These are phyloP conservation scores for Oeneis ivallda DNA, from an alignment of 2,888 invertebrate species.

Conservation along the genomic window DNA sequence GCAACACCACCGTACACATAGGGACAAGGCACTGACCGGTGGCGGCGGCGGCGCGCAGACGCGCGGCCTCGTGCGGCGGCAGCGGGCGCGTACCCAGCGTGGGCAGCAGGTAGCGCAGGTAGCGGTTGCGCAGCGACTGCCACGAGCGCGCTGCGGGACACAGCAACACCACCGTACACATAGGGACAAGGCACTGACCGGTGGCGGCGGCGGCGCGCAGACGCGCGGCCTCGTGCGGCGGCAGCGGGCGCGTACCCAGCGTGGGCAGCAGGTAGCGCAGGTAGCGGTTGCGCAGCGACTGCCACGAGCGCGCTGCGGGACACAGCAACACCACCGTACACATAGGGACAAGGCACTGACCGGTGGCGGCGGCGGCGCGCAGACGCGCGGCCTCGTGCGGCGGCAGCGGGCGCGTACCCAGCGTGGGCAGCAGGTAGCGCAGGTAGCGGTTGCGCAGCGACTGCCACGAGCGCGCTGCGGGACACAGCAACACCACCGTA, in stretches of 20 bases:
- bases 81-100: conserved; percentile 48
- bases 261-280: conserved; percentile 67
- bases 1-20: too few species aligned
- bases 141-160: conserved; percentile 62
- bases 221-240: conserved; percentile 49
- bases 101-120: conserved; percentile 70
- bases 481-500: too few species aligned
- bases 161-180: too few species aligned
- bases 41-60: conserved; percentile 46
- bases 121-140: conserved; percentile 75
- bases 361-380: conserved; percentile 43
- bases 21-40: conserved; percentile 34
- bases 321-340: too few species aligned
- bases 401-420: conserved; percentile 47
- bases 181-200: conserved; percentile 34
- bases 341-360: too few species aligned
- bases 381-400: conserved; percentile 50
- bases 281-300: conserved; percentile 74
- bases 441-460: conserved; percentile 74
- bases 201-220: conserved; percentile 44
- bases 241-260: conserved; percentile 48
- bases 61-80: conserved; percentile 48
- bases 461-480: conserved; percentile 69
- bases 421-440: conserved; percentile 65
- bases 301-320: conserved; percentile 66